Base-by-base conservation (phyloP, 2,888 invertebrate genomes). In the Epinotia demarniana region DNA sequence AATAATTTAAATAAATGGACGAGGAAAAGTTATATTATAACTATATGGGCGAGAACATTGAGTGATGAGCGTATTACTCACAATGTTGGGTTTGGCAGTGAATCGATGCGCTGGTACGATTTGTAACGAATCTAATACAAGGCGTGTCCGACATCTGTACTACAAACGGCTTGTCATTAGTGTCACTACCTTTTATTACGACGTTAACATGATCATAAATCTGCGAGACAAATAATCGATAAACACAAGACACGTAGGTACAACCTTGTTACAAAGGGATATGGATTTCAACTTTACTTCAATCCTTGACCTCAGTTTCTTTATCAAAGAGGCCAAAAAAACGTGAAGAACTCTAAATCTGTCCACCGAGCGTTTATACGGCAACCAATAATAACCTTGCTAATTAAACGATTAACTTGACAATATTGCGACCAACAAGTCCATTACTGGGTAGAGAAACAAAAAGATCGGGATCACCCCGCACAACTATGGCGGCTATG, bases 1-100 rank as follows among this genome's bases (percentile, higher is more conserved):
- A 84, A 83, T 81, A 78, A 83, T 85, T 86, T 83, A 82, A 84
- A 83, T 81, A 78, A 76, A 72, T 81, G 80, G 78, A 79, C 79
- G 77, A 83, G 69, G 81, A 87, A 84, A 87, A 86, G 85, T 85
- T 27, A 27, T 23, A 23, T 80, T 80, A 74, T 60, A 60, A 53
- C 71, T 69, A 11, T 55, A 49, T 58, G 23, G 16, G 62, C 55
- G 16, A 71, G 66, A 75, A 71, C 71, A 71, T 71, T 71, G 73
- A 73, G 46, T 60, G 64, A 71, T 71, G 53, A 5, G 53, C 39
- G 46, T 63, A 69, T 74, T 71, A 75, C 61, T 71, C 75, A 75
- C 55, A 58, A 55, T 60, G 60, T 53, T 61, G 64, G 75, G 75
- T 75, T 75, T 71, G 71, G 75, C 74, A 70, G 70, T 64, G 53